Conservation (phyloP, 2,888 invertebrate genomes). For the Apodemia mormo region DNA sequence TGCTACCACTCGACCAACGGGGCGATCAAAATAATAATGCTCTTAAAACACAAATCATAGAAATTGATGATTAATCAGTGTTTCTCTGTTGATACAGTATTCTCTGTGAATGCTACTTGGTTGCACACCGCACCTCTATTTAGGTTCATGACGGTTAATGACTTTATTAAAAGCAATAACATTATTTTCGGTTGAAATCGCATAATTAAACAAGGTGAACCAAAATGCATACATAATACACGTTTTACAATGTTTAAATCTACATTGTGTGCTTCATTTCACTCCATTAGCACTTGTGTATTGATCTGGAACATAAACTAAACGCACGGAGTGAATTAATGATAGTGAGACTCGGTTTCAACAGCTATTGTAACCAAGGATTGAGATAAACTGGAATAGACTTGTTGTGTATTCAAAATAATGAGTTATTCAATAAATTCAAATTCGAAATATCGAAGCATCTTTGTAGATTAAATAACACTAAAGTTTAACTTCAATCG, state of each 20-base stretch:
- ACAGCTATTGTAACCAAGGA: slow-evolving; percentile 24
- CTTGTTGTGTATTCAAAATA: neutral
- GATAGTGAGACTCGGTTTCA: slow-evolving; percentile 50
- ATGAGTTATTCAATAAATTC: too few relatives aligned
- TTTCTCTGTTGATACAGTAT: too few relatives aligned
- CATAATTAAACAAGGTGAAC: neutral
- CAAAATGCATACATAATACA: slow-evolving; percentile 1
- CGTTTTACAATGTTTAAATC: slow-evolving; percentile 13
- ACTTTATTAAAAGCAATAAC: slow-evolving; percentile 4
- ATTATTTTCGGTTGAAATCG: neutral
- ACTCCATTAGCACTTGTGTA: slow-evolving; percentile 63
- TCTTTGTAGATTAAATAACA: too few relatives aligned
- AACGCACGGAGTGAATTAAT: slow-evolving; percentile 58
- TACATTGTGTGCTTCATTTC: slow-evolving; percentile 51
- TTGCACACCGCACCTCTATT: neutral
- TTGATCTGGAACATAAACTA: slow-evolving; percentile 56
- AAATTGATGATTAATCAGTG: too few relatives aligned
- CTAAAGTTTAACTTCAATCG: too few relatives aligned
- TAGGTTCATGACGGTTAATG: neutral
- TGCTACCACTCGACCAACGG: too few relatives aligned
- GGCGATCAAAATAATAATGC: too few relatives aligned
- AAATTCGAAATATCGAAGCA: too few relatives aligned
- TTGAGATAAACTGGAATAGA: neutral
- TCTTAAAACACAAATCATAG: too few relatives aligned
- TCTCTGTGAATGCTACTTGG: too few relatives aligned